Evolutionary conservation across 2,888 invertebrate genomes (phyloP).

Genomic region (Cacoxenus indagator): DNA sequence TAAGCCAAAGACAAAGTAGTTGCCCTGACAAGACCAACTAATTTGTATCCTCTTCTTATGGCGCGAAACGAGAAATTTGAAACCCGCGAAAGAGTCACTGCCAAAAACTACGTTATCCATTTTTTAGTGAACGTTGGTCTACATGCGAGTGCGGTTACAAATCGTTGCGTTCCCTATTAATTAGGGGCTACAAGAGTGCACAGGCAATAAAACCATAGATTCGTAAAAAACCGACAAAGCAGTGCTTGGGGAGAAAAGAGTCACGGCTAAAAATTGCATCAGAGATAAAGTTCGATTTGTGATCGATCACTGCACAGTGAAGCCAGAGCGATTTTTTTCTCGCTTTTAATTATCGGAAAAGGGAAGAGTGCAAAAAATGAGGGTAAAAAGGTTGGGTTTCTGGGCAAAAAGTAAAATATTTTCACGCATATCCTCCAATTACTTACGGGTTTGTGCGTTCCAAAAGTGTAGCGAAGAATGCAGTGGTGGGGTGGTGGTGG

Average conservation of each 20-base stretch:
- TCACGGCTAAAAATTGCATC: neutral
- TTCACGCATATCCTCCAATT: conserved; percentile 66
- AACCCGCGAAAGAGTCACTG: no score
- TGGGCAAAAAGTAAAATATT: conserved; percentile 61
- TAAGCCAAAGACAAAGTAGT: neutral
- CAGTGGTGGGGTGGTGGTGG: neutral
- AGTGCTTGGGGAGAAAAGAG: neutral
- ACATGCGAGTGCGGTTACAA: neutral
- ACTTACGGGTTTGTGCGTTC: conserved; percentile 62
- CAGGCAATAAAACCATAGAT: conserved; percentile 11
- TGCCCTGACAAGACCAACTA: neutral
- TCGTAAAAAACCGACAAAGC: neutral
- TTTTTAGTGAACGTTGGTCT: neutral
- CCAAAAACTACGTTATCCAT: neutral
- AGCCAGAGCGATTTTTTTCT: neutral
- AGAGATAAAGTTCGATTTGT: conserved; percentile 7
- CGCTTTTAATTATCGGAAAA: neutral
- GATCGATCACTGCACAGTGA: conserved; percentile 9
- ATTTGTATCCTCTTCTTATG: neutral
- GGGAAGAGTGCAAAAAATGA: conserved; percentile 48
- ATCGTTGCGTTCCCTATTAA: neutral
- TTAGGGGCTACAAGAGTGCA: neutral
- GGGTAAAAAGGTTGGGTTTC: conserved; percentile 48
- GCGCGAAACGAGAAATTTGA: neutral
- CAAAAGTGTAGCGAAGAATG: neutral